A percentile compares a stretch with the other conserved stretches of the same genome.
Conservation (phyloP, 1,140 invertebrate genomes). For the Scaptomyza hsui region DNA sequence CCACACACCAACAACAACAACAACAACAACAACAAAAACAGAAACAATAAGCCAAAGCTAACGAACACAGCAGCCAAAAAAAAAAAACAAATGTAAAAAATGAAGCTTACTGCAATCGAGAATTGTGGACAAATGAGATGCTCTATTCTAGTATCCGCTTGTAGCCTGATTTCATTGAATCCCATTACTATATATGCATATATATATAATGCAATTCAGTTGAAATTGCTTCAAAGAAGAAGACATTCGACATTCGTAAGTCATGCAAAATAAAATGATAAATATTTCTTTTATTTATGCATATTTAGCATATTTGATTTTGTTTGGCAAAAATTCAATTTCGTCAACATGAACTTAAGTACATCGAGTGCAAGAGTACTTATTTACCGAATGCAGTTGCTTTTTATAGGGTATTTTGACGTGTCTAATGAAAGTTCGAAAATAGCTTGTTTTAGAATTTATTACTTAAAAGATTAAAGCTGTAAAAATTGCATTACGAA, state of each 20-base stretch:
- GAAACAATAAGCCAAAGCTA: conserved; percentile 5
- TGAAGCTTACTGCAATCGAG: conserved; percentile 1
- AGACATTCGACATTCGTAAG: neutral
- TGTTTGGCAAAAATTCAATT: neutral
- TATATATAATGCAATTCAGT: neutral
- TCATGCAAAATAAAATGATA: too few relatives aligned
- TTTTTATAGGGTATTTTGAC: neutral
- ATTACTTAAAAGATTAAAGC: too few relatives aligned
- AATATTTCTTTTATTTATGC: neutral
- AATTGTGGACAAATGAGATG: conserved; percentile 4
- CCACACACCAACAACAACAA: conserved; percentile 25
- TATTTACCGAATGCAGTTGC: neutral
- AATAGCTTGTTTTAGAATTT: too few relatives aligned
- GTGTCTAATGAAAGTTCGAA: too few relatives aligned
- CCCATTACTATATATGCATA: neutral
- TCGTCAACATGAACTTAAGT: neutral
- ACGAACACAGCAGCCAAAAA: neutral
- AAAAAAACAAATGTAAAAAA: conserved; percentile 10
- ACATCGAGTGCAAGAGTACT: neutral
- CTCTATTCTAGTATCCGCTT: neutral
- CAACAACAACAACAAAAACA: conserved; percentile 15
- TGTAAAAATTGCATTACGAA: too few relatives aligned
- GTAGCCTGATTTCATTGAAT: neutral
- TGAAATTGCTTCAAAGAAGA: neutral
- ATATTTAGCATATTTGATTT: conserved; percentile 1